Conservation (phyloP, 2,797 vertebrate genomes). For the Echiichthys vipera region DNA sequence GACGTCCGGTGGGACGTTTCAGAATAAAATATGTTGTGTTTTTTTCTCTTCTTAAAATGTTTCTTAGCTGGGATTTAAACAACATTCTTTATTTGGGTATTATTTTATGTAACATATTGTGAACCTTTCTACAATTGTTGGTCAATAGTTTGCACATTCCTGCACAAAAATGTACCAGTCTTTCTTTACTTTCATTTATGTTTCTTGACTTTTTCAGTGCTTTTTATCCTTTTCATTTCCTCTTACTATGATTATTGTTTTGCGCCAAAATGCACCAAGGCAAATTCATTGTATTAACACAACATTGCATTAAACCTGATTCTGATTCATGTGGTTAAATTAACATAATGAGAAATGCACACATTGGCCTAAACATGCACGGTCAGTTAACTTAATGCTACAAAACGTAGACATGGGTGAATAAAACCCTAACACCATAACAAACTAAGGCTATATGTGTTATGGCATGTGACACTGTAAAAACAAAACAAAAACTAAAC, state of each 20-base stretch:
- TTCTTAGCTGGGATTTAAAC: not conserved
- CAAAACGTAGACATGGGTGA: not conserved
- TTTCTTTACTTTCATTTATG: not conserved
- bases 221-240: not conserved
- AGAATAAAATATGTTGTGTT: too few species aligned
- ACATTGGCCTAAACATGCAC: not conserved
- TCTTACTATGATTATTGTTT: too few species aligned
- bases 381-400: not conserved
- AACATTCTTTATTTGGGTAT: not conserved
- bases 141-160: not conserved
- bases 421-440: too few species aligned
- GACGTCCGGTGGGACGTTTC: constrained; percentile 10
- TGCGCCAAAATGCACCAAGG: too few species aligned
- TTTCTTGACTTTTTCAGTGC: too few species aligned
- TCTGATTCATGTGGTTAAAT: not conserved
- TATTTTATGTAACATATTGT: not conserved
- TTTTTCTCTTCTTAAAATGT: too few species aligned
- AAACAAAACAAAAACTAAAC: not conserved
- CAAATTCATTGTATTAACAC: too few species aligned
- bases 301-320: too few species aligned
- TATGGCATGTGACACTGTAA: not conserved
- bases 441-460: too few species aligned
- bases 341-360: too few species aligned
- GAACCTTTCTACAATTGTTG: not conserved
- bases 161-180: not conserved